Percentiles rank a stretch among this genome's conserved stretches.
Conservation (phyloP, 2,113 vertebrate species). For the Zosterops japonicus region DNA sequence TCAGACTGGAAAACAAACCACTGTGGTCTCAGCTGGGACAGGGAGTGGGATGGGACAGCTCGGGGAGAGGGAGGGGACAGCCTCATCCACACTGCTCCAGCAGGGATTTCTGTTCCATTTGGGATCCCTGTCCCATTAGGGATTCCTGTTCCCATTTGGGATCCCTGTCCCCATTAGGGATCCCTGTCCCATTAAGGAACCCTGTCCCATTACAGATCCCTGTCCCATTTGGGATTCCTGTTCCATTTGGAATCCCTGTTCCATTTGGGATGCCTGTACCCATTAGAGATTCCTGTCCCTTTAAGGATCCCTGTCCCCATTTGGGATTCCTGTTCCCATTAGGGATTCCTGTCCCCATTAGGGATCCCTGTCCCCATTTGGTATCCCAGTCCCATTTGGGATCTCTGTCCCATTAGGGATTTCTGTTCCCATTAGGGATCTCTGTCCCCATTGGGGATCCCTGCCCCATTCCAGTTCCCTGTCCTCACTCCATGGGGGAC, state of each 20-base stretch:
- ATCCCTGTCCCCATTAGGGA: rapidly evolving
- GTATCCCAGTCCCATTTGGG: neutral
- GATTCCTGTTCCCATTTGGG: rapidly evolving
- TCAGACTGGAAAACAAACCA: conserved; percentile 21
- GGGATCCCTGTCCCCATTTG: no score
- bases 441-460: rapidly evolving
- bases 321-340: neutral
- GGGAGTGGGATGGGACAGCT: neutral
- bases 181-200: neutral
- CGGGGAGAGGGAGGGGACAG: neutral
- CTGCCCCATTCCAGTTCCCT: neutral
- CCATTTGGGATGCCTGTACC: rapidly evolving
- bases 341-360: neutral
- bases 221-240: neutral
- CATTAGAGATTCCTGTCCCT: rapidly evolving
- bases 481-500: neutral
- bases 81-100: neutral
- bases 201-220: neutral
- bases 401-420: rapidly evolving
- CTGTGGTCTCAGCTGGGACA: neutral
- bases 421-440: rapidly evolving
- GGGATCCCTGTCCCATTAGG: rapidly evolving
- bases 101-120: neutral
- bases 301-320: no score
- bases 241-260: neutral